A percentile compares a stretch with the other conserved stretches of the same genome.
These are phyloP conservation scores for Ptychobarbus kaznakovi DNA, from an alignment of 2,797 vertebrate species.

Conservation along the genomic window DNA sequence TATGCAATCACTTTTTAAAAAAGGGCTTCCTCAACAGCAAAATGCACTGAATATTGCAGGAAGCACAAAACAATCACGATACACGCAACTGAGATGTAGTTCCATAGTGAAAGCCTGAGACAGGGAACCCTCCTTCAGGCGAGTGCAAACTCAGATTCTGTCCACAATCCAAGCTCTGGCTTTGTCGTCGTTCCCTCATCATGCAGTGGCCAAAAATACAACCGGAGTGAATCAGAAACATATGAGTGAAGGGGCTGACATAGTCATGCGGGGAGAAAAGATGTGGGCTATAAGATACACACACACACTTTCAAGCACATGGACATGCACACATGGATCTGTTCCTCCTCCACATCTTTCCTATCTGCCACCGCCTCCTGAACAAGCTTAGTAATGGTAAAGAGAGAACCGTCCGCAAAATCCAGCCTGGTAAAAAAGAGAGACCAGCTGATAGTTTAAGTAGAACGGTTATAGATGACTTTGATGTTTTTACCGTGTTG, in stretches of 20 bases:
- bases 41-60: constrained; percentile 7
- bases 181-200: neutral
- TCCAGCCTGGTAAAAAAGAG: constrained; percentile 17
- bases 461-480: constrained; percentile 10
- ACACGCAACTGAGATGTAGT: neutral
- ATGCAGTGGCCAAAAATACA: constrained; percentile 50
- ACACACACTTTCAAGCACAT: constrained; percentile 38
- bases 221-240: constrained; percentile 7
- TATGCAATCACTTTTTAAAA: constrained; percentile 25
- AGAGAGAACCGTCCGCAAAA: constrained; percentile 45
- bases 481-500: neutral
- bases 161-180: constrained; percentile 31
- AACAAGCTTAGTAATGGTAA: constrained; percentile 48
- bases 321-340: constrained; percentile 48
- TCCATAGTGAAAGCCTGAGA: constrained; percentile 6
- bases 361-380: constrained; percentile 35
- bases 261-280: constrained; percentile 27
- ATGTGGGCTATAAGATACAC: constrained; percentile 41
- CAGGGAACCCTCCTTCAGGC: constrained; percentile 7
- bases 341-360: constrained; percentile 55
- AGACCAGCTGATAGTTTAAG: neutral
- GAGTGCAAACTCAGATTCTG: constrained; percentile 17
- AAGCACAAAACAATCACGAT: neutral
- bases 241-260: constrained; percentile 42
- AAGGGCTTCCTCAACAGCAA: constrained; percentile 15